A percentile compares a stretch with the other conserved stretches of the same genome.
Evolutionary conservation across 2,113 vertebrate genomes (phyloP).

Genomic region (Lampris incognitus): DNA sequence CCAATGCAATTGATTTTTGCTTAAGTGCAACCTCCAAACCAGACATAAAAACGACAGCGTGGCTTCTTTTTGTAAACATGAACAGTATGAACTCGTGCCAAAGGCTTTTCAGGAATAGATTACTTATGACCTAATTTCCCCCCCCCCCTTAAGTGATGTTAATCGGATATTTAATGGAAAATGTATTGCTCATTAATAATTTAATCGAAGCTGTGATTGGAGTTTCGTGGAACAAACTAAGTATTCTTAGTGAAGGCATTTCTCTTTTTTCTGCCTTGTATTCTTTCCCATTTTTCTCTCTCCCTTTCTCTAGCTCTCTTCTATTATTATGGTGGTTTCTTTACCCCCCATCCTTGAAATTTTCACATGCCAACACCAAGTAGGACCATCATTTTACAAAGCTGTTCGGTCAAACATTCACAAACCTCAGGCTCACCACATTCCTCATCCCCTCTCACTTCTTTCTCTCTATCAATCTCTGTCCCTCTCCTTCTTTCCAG

Average conservation of each 20-base stretch:
- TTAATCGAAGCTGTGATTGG: too few species aligned
- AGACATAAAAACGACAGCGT: constrained; percentile 34
- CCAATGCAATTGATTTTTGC: constrained; percentile 64
- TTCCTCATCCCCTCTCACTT: constrained; percentile 9
- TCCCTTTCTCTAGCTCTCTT: background rate
- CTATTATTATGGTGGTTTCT: background rate
- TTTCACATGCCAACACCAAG: constrained; percentile 9
- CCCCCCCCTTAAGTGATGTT: too few species aligned
- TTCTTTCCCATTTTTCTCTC: background rate
- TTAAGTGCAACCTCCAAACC: constrained; percentile 71
- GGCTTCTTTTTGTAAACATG: constrained; percentile 63
- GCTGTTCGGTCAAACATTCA: constrained; percentile 59
- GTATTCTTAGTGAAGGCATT: too few species aligned
- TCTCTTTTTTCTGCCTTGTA: too few species aligned
- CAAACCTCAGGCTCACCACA: constrained; percentile 47
- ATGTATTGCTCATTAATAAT: constrained; percentile 14
- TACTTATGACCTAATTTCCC: background rate
- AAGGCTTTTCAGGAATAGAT: constrained; percentile 52
- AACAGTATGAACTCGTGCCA: constrained; percentile 7
- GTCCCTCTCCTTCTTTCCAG: constrained; percentile 9
- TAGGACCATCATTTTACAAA: constrained; percentile 45
- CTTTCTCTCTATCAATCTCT: constrained; percentile 2
- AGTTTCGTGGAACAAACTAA: too few species aligned
- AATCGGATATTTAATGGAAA: constrained; percentile 28
- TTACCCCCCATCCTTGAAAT: background rate